Base-by-base conservation (phyloP, 2,888 invertebrate species). In the Lasiommata megera region DNA sequence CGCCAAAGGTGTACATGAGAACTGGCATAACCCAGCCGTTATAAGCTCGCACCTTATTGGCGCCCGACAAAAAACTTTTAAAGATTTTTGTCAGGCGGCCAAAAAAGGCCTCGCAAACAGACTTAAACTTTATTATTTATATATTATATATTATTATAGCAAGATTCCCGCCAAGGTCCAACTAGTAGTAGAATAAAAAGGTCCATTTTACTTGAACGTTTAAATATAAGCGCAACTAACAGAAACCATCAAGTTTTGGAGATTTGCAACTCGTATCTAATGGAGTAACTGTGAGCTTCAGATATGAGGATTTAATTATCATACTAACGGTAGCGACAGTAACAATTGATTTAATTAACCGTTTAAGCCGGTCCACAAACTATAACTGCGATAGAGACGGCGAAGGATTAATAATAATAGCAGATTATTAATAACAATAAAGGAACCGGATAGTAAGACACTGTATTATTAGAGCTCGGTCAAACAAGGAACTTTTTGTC, bases 301-400 rank as follows among this genome's bases (percentile, higher is more conserved):
- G 46, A 46, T 46, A 46, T 31, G 16, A 31, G 31, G 31, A 46
- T 46, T 46, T 46, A 46, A 46, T 31, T 46, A 46, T 46, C 46
- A 46, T 46, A 46, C 46, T 46, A 46, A 46, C 46, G 16, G 46
- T n/a, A 6, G 14, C 16, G 16, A 29, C 29, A 28, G 28, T 44
- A 44, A 44, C 46, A 46, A 46, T 46, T 46, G 46, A 46, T 46
- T 46, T 46, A 46, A 46, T 46, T 46, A 46, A 31, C 12, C 46
- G 46, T 46, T 31, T 9, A 46, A 46, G 29, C 16, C 28, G 12
- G 28, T 18, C 40, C 28, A 28, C 12, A 28, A 28, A n/a, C 23
- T 9, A 8, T 44, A 44, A 12, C 9, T 14, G 29, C 31, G 16
- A 31, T 31, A 44, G 28, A 44, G 29, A 29, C 43, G 46, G 31